A percentile compares a stretch with the other conserved stretches of the same genome.
These are phyloP conservation scores for Myanophis thanlyinensis DNA, from an alignment of 2,113 vertebrate species.

Conservation along the genomic window DNA sequence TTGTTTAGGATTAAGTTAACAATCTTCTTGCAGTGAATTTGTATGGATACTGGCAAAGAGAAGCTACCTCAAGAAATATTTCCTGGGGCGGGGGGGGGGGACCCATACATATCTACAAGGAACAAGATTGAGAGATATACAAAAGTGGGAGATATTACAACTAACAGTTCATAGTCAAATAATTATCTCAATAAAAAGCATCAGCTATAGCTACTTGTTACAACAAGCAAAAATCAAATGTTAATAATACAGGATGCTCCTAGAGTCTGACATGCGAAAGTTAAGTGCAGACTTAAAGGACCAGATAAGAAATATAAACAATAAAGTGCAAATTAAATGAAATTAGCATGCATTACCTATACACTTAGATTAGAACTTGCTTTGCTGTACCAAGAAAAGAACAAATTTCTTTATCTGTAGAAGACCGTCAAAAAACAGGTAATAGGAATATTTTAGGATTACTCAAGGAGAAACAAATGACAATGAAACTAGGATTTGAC, in stretches of 20 bases:
- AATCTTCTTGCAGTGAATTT: not conserved
- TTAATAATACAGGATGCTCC: not conserved
- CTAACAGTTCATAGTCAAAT: not conserved
- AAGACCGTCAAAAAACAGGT: conserved; percentile 7
- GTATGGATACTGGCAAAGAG: not conserved
- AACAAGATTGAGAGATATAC: not conserved
- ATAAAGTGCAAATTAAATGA: not conserved
- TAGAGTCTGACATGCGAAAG: not conserved
- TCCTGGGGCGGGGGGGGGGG: not conserved
- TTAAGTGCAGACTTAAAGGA: not conserved
- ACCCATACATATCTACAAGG: not conserved
- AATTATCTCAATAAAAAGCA: not conserved
- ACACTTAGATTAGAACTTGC: not conserved
- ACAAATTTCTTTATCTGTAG: not conserved
- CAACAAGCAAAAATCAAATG: not conserved
- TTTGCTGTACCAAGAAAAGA: not conserved
- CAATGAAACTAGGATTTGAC: not conserved
- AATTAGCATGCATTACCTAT: not conserved
- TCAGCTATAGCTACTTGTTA: not conserved
- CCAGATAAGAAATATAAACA: not conserved
- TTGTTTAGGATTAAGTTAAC: not conserved
- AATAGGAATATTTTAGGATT: not conserved
- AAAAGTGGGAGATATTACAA: not conserved
- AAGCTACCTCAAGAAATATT: not conserved
- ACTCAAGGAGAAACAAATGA: not conserved